Base-by-base conservation (phyloP, 2,113 vertebrate genomes). In the Carlito syrichta region DNA sequence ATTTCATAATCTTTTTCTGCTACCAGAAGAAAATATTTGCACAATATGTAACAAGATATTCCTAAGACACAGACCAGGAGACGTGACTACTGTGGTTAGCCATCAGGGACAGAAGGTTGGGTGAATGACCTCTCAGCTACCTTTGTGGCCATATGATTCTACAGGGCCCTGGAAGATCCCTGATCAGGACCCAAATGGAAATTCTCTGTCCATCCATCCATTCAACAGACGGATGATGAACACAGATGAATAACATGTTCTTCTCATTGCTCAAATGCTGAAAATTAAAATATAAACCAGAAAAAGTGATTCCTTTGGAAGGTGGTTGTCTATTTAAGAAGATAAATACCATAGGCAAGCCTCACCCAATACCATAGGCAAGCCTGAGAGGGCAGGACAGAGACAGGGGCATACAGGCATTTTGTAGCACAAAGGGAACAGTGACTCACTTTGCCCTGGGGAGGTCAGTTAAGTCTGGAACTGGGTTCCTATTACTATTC, bases 401-500 rank as follows among this genome's bases (percentile, higher is more conserved):
- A 40, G 10, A 27, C 38, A 48, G 30, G 7, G 27, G n/a, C 22
- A 3, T 3, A 12, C 5, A 2, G 35, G 27, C 8, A 32, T n/a
- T 71, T 20, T 8, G 25, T 35, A 69, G 38, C 50, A 77, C 45
- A 45, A 58, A 40, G 50, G 3, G 2, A 40, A 50, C 73, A 35
- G 43, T 7, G 35, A 43, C 2, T 50, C 13, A 40, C 66, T 52
- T 76, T 52, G 30, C 48, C 54, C 27, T 40, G 43, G 9, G 25
- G 58, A 62, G 19, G 27, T 6, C 69, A 23, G 17, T 48, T 48
- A 30, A 52, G 43, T 16, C 73, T 27, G 32, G 20, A 58, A 35
- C 69, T 6, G 8, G 4, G 5, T 48, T 4, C 23, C 9, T 35
- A 0, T 52, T 7, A 8, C 0, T n/a, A 2, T 5, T 25, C 38